Percentiles rank a stretch among this genome's conserved stretches.
These are phyloP conservation scores for Rhizoglyphus robini DNA, from an alignment of 1,140 invertebrate genomes.

Conservation along the genomic window DNA sequence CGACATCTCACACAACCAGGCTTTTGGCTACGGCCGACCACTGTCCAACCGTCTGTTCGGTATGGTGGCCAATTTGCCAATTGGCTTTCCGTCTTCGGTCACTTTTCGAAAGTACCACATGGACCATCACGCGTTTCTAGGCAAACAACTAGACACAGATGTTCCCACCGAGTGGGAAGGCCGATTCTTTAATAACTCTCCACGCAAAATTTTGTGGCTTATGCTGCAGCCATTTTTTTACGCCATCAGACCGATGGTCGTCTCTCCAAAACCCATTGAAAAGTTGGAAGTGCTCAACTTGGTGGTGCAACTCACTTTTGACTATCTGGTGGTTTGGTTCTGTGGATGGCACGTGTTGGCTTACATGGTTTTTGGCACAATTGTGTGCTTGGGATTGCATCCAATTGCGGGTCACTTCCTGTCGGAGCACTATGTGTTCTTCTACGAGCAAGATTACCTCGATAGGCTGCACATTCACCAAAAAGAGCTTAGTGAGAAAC, in stretches of 20 bases:
- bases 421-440: slow-evolving; percentile 94
- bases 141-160: slow-evolving; percentile 84
- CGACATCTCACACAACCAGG: slow-evolving; percentile 93
- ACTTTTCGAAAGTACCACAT: slow-evolving; percentile 97
- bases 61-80: slow-evolving; percentile 91
- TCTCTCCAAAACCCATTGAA: slow-evolving; percentile 72
- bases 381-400: slow-evolving; percentile 91
- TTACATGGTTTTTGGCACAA: slow-evolving; percentile 75
- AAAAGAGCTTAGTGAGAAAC: neutral
- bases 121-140: slow-evolving; percentile 75
- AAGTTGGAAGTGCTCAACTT: slow-evolving; percentile 70
- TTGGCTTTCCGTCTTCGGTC: slow-evolving; percentile 84
- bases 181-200: slow-evolving; percentile 75
- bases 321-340: slow-evolving; percentile 58
- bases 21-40: slow-evolving; percentile 77
- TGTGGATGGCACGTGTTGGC: slow-evolving; percentile 62
- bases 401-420: slow-evolving; percentile 97
- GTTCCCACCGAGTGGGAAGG: slow-evolving; percentile 85
- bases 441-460: slow-evolving; percentile 47
- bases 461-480: neutral
- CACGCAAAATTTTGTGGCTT: slow-evolving; percentile 90
- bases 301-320: slow-evolving; percentile 70
- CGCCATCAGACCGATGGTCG: slow-evolving; percentile 71
- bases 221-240: slow-evolving; percentile 92
- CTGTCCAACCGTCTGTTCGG: slow-evolving; percentile 72